Base-by-base conservation (phyloP, 2,113 vertebrate genomes). In the Pavo muticus region DNA sequence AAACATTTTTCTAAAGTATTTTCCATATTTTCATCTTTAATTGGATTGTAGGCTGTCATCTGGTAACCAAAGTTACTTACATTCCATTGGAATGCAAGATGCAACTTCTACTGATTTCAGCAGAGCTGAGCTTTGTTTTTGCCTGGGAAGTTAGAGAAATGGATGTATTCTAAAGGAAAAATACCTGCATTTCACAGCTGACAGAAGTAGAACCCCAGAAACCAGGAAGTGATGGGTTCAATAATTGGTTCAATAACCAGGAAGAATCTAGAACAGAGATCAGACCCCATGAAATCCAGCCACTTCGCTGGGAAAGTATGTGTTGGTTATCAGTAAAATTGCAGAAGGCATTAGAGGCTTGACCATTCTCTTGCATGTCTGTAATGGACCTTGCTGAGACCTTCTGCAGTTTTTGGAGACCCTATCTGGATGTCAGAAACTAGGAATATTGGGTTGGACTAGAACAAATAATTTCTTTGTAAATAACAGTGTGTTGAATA, bases 401-500 rank as follows among this genome's bases (percentile, higher is more conserved):
- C 84, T 70, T 15, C 71, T 59, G 45, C 2, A 3, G 18, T 21
- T 94, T 61, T 40, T 85, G 69, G 48, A 21, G 60, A 94, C 59
- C 67, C 64, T 50, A 16, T 20, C 57, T 19, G 42, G 88, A 79
- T 61, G 70, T 5, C 50, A 39, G 69, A 91, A 93, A 95, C 88
- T 40, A 61, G 54, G 90, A 87, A 68, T 68, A 77, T 37, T 65
- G 40, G 37, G 25, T 56, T 64, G 88, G 91, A 76, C 84, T 59
- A 77, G 11, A 95, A 86, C 47, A 95, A 90, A 50, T 71, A 68
- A 75, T 84, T 93, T 89, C 50, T 87, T 92, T 83, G 89, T 91
- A 96, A 97, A 95, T 93, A 96, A 94, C 95, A 77, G 93, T 82
- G 52, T 84, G 63, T 69, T 88, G 54, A 65, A 95, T 97, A 93